Evolutionary conservation across 2,797 vertebrate species (phyloP), one percentile per base, ranked within the genome.

Genomic region (Cygnus olor): DNA sequence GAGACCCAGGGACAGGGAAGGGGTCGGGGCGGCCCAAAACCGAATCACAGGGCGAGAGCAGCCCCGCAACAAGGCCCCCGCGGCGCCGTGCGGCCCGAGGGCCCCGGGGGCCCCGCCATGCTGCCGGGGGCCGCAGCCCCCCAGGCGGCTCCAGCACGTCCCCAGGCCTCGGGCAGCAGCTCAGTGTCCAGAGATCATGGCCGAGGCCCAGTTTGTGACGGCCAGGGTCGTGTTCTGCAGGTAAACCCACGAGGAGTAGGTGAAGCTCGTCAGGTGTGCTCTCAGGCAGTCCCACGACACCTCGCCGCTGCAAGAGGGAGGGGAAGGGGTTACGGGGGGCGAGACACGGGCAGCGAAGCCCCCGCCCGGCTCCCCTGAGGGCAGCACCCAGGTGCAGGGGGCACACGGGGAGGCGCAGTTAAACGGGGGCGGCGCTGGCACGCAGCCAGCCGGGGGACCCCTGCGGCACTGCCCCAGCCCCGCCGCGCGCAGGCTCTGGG

Each of bases 181-280:
- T 97, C 97, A 97, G 16, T 96, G 98, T 76, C 96, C 97, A 5
- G 98, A 99, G 69, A 99, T 97, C 85, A 98, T 94, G 38, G 99
- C 97, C 91, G 99, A 95, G 40, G 98, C 98, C 99, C 99, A 99
- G 91, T 99, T 98, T 86, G 98, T 98, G 96, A 99, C 89, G 36
- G 99, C 98, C 0, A 98, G 58, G 0, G 98, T 99, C 0, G 98
- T 98, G 76, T 99, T 98, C 79, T 99, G 99, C 51, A 99, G 97
- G 56, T 98, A 98, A 42, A 97, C 91, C 99, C 99, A 99, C 11
- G 98, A 99, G 22, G 98, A 98, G 63, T 96, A 98, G 93, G 98
- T 98, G 74, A 99, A 96, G 93, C 98, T 97, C 32, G 94, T 13
- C 34, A 99, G 90, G 63, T 99, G 99, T 28, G 97, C 98, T 90